Evolutionary conservation across 2,113 vertebrate genomes (phyloP).

Genomic region (Malurus elegans): DNA sequence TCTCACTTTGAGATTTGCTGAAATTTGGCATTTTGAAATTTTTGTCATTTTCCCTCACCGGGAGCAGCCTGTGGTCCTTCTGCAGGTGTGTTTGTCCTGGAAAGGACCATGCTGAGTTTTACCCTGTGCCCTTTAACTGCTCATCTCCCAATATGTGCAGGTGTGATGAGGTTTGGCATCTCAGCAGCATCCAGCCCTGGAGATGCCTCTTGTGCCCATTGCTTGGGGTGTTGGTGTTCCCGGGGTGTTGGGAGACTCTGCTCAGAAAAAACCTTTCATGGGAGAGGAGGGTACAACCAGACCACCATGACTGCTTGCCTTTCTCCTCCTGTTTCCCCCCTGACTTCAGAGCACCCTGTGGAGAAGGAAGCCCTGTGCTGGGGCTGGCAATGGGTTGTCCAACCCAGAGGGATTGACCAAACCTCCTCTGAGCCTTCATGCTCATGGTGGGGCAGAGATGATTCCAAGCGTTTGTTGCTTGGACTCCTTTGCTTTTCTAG

Average conservation of each 20-base stretch:
- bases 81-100: background rate
- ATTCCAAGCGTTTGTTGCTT: fast-evolving
- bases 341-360: background rate
- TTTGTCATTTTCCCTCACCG: background rate
- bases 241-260: background rate
- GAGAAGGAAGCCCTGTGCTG: background rate
- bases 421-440: background rate
- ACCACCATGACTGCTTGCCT: background rate
- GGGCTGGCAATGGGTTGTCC: fast-evolving
- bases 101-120: background rate
- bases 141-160: background rate
- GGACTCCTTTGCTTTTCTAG: background rate
- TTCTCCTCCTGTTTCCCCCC: background rate
- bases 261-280: background rate
- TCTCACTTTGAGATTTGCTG: background rate
- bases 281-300: background rate
- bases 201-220: background rate
- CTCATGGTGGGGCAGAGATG: background rate
- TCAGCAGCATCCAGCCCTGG: background rate
- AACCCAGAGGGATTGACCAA: background rate
- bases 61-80: background rate
- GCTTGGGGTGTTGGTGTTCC: background rate
- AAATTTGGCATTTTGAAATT: background rate
- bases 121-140: background rate
- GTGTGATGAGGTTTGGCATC: background rate